Evolutionary conservation across 2,888 invertebrate species (phyloP), one percentile per base, ranked within the genome.

Genomic region (Stramonita haemastoma): DNA sequence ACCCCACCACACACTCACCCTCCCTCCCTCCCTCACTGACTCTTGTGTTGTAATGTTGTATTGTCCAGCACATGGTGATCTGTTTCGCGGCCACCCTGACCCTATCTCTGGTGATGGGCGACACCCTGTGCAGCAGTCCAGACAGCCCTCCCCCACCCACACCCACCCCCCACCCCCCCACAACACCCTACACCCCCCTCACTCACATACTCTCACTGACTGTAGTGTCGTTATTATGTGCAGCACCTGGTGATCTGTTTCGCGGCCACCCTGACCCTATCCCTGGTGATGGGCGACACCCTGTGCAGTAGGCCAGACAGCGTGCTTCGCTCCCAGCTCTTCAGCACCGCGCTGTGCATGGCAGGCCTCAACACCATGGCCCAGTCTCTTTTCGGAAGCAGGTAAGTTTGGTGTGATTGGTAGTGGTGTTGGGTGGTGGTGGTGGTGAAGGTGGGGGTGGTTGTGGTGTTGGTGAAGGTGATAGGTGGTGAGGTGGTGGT

Each of bases 341-440:
- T 94, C 90, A 92, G 93, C 86, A 93, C 94, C 0, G 93, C 94
- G 1, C 89, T 94, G 19, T 93, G 93, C 85, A 92, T 94, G 93
- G 89, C 91, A n/a, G 94, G 94, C 34, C 19, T 94, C 8, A 92
- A 92, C 56, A 94, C 94, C 22, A 89, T 93, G 19, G 46, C 92
- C 4, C 93, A 93, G 89, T 92, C 93, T 15, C 57, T 91, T 0
- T 46, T 93, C 19, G 94, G 94, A 19, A 90, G 93, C 36, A 92
- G 94, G 94, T 94, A 19, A 79, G 46, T 34, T 66, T 26, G 66
- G 2, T 26, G 66, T 66, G 1, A 36, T 32, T 13, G 1, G 6
- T 13, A n/a, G 15, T 29, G 29, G 15, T n/a, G 22, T 29, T 77
- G n/a, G 26, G 1, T 26, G 26, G 11, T 73, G 17, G 17, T 19